These are phyloP conservation scores for Aphrocallistes beatrix DNA, from an alignment of 37 sponge, comb jelly and placozoan genomes.

Conservation along the genomic window DNA sequence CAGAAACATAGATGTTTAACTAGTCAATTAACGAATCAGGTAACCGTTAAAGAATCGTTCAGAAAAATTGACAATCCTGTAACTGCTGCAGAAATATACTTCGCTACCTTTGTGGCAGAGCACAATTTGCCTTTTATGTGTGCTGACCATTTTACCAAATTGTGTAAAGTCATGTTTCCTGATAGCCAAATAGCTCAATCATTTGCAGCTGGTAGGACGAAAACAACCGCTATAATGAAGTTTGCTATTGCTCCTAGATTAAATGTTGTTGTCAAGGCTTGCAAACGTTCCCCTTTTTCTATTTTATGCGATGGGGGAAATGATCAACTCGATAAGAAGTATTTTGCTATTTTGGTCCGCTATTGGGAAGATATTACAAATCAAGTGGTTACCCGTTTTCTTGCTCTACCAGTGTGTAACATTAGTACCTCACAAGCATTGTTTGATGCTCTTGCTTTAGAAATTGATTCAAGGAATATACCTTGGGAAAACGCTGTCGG, in stretches of 20 bases:
- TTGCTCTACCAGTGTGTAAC: constrained; percentile 35
- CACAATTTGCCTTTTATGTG: constrained; percentile 28
- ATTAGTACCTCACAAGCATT: constrained; percentile 21
- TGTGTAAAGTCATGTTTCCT: constrained; percentile 36
- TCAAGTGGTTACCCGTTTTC: constrained; percentile 26
- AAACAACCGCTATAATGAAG: constrained; percentile 27
- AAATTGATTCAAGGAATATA: neutral
- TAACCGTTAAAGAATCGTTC: no score
- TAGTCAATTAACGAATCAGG: no score
- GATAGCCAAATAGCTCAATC: constrained; percentile 33
- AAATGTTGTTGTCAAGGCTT: neutral
- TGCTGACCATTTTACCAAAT: constrained; percentile 27
- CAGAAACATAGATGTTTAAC: constrained; percentile 30
- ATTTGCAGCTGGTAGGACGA: constrained; percentile 25
- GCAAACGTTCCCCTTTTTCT: constrained; percentile 24
- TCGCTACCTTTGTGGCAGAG: no score
- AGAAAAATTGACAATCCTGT: no score
- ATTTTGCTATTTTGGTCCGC: constrained; percentile 31
- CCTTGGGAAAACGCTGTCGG: constrained; percentile 14
- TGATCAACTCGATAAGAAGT: constrained; percentile 25
- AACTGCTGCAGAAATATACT: no score
- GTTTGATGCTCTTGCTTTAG: constrained; percentile 14
- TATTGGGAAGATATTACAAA: constrained; percentile 19
- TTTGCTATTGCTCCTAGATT: constrained; percentile 16
- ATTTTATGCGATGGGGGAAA: constrained; percentile 35